Base-by-base conservation (phyloP, 2,113 vertebrate genomes). In the Melanocharis versteri region DNA sequence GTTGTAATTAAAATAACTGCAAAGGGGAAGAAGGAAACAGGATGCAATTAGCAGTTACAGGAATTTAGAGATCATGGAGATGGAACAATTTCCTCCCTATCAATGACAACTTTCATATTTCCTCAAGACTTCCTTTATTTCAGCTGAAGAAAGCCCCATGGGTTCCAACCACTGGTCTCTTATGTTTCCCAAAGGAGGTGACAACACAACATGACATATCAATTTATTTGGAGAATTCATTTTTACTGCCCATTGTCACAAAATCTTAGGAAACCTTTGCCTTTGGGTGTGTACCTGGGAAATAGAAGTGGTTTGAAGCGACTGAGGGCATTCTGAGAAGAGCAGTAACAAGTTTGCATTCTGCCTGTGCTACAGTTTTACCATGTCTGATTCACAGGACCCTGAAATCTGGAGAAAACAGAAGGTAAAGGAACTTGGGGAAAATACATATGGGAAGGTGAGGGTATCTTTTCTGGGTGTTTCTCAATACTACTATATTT, bases 371-470 rank as follows among this genome's bases (percentile, higher is more conserved):
- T 83, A 39, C 24, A 45, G 33, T 39, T 79, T 62, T 37, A 62
- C 15, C 16, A 42, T 0, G 0, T 20, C 5, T 78, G 19, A 42
- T 14, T n/a, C 9, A 45, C 3, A 71, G 24, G 8, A 50, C 8
- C 13, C 42, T 37, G 19, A 81, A 65, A 84, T 30, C 6, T 19
- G 23, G 4, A 8, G 6, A 57, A 75, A 58, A 60, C 8, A 84
- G 21, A 42, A 66, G 5, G 12, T 12, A 64, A 42, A 60, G 3
- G 33, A 47, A 54, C 80, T 31, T 50, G 6, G 15, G 24, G 35
- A 28, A 87, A 72, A 83, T 7, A 58, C 6, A 7, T 19, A 35
- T 5, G 28, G 21, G 7, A 33, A 72, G 48, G 20, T 31, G 42
- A 54, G 2, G 9, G 10, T 45, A 72, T 31, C 17, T 50, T 68